These are phyloP conservation scores for Montipora cactus DNA, from an alignment of 64 coral and sea anemone species.

Conservation along the genomic window DNA sequence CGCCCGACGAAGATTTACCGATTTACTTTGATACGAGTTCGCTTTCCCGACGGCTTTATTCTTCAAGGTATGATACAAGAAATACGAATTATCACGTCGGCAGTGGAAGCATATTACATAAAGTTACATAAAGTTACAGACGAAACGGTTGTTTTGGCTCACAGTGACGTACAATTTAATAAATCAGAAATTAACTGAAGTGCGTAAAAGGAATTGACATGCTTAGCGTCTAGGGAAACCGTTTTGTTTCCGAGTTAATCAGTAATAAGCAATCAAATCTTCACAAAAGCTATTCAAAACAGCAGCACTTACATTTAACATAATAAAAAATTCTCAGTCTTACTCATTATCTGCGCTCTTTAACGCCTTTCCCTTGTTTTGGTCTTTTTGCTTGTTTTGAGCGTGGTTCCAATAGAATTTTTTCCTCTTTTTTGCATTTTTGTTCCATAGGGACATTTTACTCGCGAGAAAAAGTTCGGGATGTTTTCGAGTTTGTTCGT, in stretches of 20 bases:
- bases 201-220: too few species aligned
- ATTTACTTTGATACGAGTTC: conserved; percentile 84
- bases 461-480: conserved; percentile 78
- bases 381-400: neutral
- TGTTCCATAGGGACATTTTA: conserved; percentile 79
- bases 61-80: conserved; percentile 80
- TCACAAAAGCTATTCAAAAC: too few species aligned
- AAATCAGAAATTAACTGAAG: too few species aligned
- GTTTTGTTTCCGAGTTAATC: too few species aligned
- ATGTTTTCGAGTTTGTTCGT: conserved; percentile 88
- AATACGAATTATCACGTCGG: neutral
- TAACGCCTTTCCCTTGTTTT: neutral
- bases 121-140: neutral
- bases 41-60: conserved; percentile 88
- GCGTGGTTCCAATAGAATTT: neutral
- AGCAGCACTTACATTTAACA: too few species aligned
- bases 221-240: too few species aligned
- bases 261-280: too few species aligned
- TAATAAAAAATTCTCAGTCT: too few species aligned
- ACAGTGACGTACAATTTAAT: too few species aligned
- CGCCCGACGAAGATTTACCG: conserved; percentile 79
- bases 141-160: too few species aligned
- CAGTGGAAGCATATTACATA: neutral
- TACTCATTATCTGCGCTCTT: neutral
- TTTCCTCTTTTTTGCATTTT: neutral